These are phyloP conservation scores for Triplophysa bombifrons DNA, from an alignment of 2,797 vertebrate species.

Conservation along the genomic window DNA sequence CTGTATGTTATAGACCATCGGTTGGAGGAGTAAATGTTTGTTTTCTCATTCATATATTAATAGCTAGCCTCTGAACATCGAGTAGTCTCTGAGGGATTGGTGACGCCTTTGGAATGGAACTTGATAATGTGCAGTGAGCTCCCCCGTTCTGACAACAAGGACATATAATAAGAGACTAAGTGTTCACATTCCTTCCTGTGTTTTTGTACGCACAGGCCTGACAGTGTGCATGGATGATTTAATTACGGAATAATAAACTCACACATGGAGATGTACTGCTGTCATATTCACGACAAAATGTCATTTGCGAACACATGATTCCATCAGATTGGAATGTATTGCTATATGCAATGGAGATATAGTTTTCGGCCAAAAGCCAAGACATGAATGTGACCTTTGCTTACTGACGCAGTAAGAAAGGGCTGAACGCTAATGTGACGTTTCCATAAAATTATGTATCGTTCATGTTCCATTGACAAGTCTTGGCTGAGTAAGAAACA, in stretches of 20 bases:
- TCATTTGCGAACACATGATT: background rate
- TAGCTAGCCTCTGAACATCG: conserved; percentile 30
- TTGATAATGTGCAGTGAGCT: conserved; percentile 46
- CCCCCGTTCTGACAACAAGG: conserved; percentile 19
- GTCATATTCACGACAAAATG: background rate
- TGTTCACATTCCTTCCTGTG: conserved; percentile 27
- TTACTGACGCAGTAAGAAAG: background rate
- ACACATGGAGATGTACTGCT: conserved; percentile 42
- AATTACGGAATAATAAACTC: conserved; percentile 54
- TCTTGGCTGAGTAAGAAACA: background rate
- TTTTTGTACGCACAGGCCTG: background rate
- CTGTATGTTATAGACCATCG: background rate
- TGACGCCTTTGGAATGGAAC: conserved; percentile 45
- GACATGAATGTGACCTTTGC: background rate
- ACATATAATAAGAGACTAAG: conserved; percentile 27
- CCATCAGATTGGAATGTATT: background rate
- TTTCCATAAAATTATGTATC: background rate
- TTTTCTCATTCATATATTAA: conserved; percentile 38
- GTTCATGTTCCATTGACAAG: conserved; percentile 3
- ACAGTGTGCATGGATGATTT: conserved; percentile 10
- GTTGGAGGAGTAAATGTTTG: conserved; percentile 18
- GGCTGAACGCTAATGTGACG: background rate
- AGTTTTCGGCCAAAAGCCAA: background rate
- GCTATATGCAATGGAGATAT: background rate
- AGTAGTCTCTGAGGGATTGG: conserved; percentile 29